Conservation (phyloP, 2,113 vertebrate genomes). For the Clarias magur region DNA sequence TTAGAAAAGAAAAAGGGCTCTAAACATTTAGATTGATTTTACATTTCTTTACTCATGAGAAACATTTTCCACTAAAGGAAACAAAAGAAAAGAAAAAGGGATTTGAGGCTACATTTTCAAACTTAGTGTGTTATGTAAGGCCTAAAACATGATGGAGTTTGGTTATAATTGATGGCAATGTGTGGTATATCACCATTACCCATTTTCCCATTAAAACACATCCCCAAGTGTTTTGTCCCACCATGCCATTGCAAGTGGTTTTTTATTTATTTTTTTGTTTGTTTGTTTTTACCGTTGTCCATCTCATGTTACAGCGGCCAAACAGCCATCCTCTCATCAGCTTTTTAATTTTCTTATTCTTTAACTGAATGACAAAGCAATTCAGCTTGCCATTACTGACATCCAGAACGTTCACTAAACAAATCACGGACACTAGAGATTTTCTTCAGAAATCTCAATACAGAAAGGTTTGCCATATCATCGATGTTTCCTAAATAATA, state of each 20-base stretch:
- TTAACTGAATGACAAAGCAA: not conserved
- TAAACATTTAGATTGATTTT: not conserved
- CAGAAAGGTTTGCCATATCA: not conserved
- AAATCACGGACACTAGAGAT: not conserved
- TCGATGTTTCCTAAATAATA: no score
- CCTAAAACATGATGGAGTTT: not conserved
- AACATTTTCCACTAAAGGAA: not conserved
- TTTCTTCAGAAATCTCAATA: not conserved
- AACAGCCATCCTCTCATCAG: not conserved
- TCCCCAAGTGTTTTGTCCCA: not conserved
- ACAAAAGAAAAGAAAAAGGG: not conserved
- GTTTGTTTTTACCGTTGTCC: no score
- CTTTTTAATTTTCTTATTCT: not conserved
- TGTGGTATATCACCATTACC: not conserved
- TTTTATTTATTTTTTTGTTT: not conserved
- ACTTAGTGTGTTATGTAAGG: not conserved
- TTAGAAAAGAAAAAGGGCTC: constrained; percentile 19
- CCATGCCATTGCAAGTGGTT: not conserved
- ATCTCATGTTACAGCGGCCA: not conserved
- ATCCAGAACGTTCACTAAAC: not conserved
- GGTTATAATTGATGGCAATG: not conserved
- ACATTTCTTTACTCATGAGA: not conserved
- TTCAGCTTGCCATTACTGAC: not conserved
- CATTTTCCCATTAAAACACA: not conserved
- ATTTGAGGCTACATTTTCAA: not conserved